Conservation (phyloP, 2,888 invertebrate genomes). For the Sturmia bella region DNA sequence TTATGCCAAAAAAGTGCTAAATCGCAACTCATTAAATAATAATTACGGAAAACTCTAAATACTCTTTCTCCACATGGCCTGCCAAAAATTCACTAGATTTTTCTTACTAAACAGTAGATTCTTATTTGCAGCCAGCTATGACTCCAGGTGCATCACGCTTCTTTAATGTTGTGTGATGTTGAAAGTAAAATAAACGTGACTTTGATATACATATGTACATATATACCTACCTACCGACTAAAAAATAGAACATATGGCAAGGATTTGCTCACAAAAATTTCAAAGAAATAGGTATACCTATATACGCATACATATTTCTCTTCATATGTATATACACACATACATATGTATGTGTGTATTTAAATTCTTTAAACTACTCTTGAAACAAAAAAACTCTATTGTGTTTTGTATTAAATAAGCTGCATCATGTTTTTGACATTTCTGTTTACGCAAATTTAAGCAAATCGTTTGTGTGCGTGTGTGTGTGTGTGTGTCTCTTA, state of each 20-base stretch:
- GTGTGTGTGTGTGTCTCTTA: too few species aligned
- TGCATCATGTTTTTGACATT: slow-evolving; percentile 65
- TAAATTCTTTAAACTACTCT: background rate
- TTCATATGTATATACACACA: background rate
- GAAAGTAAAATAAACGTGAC: slow-evolving; percentile 29
- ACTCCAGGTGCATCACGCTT: slow-evolving; percentile 43
- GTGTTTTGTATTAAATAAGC: slow-evolving; percentile 18
- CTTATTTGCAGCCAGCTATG: background rate
- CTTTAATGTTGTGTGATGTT: background rate
- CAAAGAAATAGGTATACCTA: background rate
- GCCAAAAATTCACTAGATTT: background rate
- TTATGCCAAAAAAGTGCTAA: slow-evolving; percentile 8
- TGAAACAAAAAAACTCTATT: slow-evolving; percentile 7
- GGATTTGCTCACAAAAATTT: slow-evolving; percentile 18
- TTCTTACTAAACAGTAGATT: background rate
- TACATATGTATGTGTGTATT: background rate
- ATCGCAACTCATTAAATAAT: background rate
- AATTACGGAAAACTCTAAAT: background rate
- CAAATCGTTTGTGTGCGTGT: slow-evolving; percentile 57
- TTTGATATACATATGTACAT: slow-evolving; percentile 7
- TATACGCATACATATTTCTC: background rate
- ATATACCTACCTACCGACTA: background rate
- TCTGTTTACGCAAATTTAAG: slow-evolving; percentile 65
- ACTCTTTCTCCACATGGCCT: too few species aligned
- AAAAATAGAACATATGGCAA: background rate